Conservation (phyloP, 64 coral and sea anemone species). For the Actinia equina region DNA sequence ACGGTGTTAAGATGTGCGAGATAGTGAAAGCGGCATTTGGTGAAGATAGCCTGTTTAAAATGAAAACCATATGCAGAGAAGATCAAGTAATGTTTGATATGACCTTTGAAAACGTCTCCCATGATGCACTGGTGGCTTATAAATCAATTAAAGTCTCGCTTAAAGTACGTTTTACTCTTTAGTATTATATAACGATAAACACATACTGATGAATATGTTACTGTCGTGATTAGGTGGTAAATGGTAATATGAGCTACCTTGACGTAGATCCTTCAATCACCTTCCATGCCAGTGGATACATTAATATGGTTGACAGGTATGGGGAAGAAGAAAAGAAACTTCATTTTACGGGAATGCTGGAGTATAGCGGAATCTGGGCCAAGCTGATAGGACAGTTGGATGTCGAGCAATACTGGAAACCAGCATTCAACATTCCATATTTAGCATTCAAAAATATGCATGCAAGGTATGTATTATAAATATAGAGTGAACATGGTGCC, state of each 20-base stretch:
- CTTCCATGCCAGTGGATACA: conserved; percentile 43
- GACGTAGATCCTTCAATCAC: conserved; percentile 15
- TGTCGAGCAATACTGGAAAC: conserved; percentile 52
- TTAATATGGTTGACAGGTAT: conserved; percentile 1
- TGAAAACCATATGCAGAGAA: neutral
- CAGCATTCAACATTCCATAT: conserved; percentile 63
- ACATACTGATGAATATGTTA: neutral
- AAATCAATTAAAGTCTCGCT: neutral
- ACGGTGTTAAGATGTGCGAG: conserved; percentile 46
- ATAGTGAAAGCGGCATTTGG: conserved; percentile 53
- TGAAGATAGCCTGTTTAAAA: conserved; percentile 31
- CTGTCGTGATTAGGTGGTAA: conserved; percentile 31
- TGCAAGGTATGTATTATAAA: conserved; percentile 43
- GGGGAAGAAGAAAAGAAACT: conserved; percentile 14
- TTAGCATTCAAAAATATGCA: conserved; percentile 70
- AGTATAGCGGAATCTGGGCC: conserved; percentile 28
- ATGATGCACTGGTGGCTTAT: conserved; percentile 1
- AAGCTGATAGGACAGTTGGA: conserved; percentile 58
- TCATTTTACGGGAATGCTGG: conserved; percentile 51
- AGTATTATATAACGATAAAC: too few species aligned
- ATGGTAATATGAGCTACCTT: conserved; percentile 33
- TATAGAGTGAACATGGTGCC: too few species aligned
- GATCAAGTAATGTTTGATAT: conserved; percentile 8
- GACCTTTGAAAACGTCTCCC: neutral
- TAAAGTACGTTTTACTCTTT: neutral